phyloP scores from a whole-genome alignment of 2,113 vertebrate genomes.

The Crotalus horridus region DNA sequence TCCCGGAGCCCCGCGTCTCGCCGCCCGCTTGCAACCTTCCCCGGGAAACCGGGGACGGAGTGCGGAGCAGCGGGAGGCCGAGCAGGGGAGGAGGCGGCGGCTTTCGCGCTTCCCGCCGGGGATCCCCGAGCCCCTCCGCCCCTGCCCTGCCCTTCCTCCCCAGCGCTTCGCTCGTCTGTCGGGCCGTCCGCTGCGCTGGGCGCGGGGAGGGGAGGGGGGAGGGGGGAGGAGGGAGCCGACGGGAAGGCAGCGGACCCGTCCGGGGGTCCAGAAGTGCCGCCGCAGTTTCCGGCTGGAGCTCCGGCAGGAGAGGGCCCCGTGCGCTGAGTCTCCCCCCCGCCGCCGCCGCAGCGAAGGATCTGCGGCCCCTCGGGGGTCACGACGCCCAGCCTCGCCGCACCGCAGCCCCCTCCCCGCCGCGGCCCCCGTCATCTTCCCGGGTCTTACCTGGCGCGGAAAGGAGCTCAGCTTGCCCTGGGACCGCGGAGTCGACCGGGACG shows the following conservation, averaged over 20 bases:
- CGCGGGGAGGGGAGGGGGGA: too few relatives aligned
- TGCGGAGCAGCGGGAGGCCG: neutral
- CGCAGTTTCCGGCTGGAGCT: neutral
- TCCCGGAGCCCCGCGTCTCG: neutral
- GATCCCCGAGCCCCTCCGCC: neutral
- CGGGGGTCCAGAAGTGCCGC: neutral
- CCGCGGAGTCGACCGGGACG: neutral
- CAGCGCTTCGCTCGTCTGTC: neutral
- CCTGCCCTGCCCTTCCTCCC: neutral
- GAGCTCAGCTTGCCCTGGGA: neutral
- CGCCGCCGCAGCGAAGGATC: neutral
- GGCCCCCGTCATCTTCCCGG: neutral
- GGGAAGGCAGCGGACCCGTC: neutral
- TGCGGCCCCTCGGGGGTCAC: neutral
- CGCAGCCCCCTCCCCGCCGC: neutral
- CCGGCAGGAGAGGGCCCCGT: neutral
- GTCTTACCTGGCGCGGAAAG: neutral
- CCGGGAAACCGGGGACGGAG: neutral
- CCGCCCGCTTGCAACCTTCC: neutral
- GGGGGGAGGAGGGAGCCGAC: neutral
- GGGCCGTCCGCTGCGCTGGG: neutral
- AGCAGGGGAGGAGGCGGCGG: neutral
- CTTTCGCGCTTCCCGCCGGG: fast-evolving
- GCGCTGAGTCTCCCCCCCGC: neutral
- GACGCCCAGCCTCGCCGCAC: neutral